Evolutionary conservation across 2,797 vertebrate genomes (phyloP).

Genomic region (Myiotriccus ornatus): DNA sequence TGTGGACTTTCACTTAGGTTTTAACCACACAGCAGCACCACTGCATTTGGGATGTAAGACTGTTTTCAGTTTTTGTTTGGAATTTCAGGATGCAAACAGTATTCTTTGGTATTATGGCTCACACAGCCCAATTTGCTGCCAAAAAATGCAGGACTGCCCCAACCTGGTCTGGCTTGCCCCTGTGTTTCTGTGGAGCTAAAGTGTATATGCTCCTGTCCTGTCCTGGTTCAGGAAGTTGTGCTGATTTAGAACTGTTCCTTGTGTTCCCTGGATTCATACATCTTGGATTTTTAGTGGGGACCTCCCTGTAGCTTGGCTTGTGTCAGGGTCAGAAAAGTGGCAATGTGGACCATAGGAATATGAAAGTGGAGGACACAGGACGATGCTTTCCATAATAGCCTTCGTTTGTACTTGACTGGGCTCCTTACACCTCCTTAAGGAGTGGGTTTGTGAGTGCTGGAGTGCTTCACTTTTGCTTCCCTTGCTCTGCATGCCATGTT

Average conservation of each 20-base stretch:
- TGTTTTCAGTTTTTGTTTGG: background rate
- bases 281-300: background rate
- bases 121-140: background rate
- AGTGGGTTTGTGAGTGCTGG: background rate
- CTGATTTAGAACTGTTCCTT: background rate
- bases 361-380: background rate
- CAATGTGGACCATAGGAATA: background rate
- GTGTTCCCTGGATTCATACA: background rate
- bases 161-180: background rate
- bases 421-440: background rate
- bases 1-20: background rate
- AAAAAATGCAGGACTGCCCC: background rate
- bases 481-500: background rate
- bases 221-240: background rate
- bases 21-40: background rate
- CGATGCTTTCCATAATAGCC: accelerated
- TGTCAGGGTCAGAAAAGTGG: background rate
- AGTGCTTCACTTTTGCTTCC: background rate
- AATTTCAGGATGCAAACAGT: background rate
- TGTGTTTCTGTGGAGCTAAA: background rate
- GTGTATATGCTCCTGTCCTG: background rate
- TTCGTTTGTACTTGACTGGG: background rate
- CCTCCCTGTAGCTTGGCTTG: background rate
- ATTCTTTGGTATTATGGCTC: background rate
- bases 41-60: background rate